Evolutionary conservation across 2,797 vertebrate species (phyloP).

Genomic region (Gymnoscopelus braueri): DNA sequence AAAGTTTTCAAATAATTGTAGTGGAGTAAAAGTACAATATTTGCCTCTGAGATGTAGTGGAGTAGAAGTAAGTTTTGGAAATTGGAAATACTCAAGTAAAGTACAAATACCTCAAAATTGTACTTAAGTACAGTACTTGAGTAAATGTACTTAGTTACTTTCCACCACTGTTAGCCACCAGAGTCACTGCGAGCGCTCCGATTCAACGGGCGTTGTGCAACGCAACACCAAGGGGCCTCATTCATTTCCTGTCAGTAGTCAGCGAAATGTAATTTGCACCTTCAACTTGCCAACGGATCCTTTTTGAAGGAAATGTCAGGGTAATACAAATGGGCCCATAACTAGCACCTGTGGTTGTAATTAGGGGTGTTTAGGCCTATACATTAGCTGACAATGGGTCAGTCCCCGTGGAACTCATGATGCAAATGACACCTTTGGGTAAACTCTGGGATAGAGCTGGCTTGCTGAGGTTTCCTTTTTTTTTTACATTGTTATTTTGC

Average conservation of each 20-base stretch:
- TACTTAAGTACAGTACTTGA: too few species aligned
- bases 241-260: slow-evolving; percentile 39
- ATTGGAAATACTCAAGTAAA: too few species aligned
- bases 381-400: slow-evolving; percentile 40
- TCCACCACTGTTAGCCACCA: slow-evolving; percentile 66
- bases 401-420: slow-evolving; percentile 28
- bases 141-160: too few species aligned
- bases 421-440: slow-evolving; percentile 62
- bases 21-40: too few species aligned
- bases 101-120: too few species aligned
- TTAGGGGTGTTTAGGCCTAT: slow-evolving; percentile 35
- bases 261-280: slow-evolving; percentile 62
- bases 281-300: slow-evolving; percentile 46
- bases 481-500: slow-evolving; percentile 13
- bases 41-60: too few species aligned
- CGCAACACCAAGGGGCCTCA: slow-evolving; percentile 28
- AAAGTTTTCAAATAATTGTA: too few species aligned
- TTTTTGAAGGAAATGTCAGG: slow-evolving; percentile 43
- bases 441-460: slow-evolving; percentile 31
- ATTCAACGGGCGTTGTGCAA: slow-evolving; percentile 3
- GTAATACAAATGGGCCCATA: slow-evolving; percentile 46
- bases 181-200: not conserved
- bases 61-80: too few species aligned
- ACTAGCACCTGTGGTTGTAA: slow-evolving; percentile 50
- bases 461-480: not conserved